Evolutionary conservation across 2,113 vertebrate genomes (phyloP), one percentile per base, ranked within the genome.

Genomic region (Octodon degus): DNA sequence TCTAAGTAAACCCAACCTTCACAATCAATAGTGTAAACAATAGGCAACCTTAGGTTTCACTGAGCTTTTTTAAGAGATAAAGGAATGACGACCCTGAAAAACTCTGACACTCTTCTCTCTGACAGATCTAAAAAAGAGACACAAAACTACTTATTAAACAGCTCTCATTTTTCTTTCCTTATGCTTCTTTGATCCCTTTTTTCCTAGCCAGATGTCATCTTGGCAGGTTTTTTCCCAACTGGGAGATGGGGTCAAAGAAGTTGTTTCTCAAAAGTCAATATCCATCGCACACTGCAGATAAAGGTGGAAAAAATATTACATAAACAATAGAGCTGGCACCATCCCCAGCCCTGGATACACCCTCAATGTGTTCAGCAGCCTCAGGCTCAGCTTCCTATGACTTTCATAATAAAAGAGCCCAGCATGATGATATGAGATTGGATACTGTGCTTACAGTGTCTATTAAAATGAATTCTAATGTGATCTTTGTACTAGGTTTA

Each of bases 261-360:
- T 16, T 80, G 94, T 96, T 95, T 97, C 96, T 96, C 86, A 93
- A 96, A 97, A 98, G 95, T 94, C 96, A 97, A 93, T 90, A 87
- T 58, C 67, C 96, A 81, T 97, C 89, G 84, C 86, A 90, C 16
- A 34, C 43, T 77, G 88, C 62, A 84, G 97, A 97, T 93, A 97
- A 97, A 98, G 95, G 97, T 91, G 77, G 80, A 94, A 90, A 95
- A 95, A 93, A 95, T 50, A 74, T 93, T 96, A 96, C 91, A 96
- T 97, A 97, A 98, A 97, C 97, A 98, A 93, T 76, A 25, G 95
- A 89, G 88, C 91, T 97, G 97, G 97, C 97, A 87, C 60, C 25
- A 83, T 82, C 97, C 97, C 97, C 96, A 94, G 97, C 84, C 96
- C 60, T 14, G 40, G 94, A 72, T 77, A 32, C 89, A 96, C 58